Evolutionary conservation across 2,113 vertebrate genomes (phyloP).

Genomic region (Cynopterus brachyotis): DNA sequence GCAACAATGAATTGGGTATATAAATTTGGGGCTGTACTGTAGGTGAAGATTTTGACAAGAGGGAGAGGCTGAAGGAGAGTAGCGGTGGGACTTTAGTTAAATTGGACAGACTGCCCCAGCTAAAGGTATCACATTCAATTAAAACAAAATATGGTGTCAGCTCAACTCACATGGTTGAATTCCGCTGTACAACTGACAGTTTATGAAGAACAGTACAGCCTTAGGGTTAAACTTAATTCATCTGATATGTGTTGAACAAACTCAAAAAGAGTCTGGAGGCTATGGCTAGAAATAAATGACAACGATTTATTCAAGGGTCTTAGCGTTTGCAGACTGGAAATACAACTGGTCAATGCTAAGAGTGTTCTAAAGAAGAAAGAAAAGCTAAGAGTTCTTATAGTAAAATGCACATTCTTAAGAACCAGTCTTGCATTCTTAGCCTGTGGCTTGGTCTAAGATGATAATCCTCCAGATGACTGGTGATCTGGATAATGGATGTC

Average conservation of each 20-base stretch:
- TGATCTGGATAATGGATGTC: background rate
- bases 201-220: conserved; percentile 25
- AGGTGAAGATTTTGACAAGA: background rate
- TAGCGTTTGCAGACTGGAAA: background rate
- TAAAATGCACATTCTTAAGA: background rate
- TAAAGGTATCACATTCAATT: background rate
- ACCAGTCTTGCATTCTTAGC: background rate
- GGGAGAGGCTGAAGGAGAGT: background rate
- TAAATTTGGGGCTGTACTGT: background rate
- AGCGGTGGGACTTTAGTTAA: background rate
- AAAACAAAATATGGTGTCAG: conserved; percentile 7
- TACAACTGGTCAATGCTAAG: background rate
- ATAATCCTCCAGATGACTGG: background rate
- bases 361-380: background rate
- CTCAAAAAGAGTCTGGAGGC: background rate
- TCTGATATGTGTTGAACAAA: background rate
- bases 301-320: background rate
- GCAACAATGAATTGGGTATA: background rate
- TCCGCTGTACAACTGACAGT: background rate
- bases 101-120: background rate
- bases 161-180: background rate
- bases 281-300: background rate
- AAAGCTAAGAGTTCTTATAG: background rate
- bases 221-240: background rate
- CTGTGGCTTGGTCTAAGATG: background rate